Base-by-base conservation (phyloP, 2,113 vertebrate genomes). In the Microcebus murinus region DNA sequence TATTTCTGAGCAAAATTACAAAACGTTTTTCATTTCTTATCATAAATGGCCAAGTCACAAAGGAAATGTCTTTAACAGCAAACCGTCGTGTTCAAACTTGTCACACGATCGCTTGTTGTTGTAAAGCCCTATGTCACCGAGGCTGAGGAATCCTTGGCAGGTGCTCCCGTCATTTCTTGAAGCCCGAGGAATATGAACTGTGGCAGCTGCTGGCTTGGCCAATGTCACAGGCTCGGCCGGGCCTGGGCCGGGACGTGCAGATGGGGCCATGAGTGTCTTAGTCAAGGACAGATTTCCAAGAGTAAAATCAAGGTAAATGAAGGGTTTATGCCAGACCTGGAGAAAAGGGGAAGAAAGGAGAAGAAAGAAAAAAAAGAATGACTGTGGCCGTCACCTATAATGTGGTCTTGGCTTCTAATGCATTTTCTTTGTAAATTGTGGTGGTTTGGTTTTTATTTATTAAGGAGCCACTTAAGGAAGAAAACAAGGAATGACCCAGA, bases 391-490 rank as follows among this genome's bases (percentile, higher is more conserved):
- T 27, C 14, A 20, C 45, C 81, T 68, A 14, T 10, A 4, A 21
- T n/a, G 65, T 8, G 42, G 68, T n/a, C 80, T 36, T 61, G 63
- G 52, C 55, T 94, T 87, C 39, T 4, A 61, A 17, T 17, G 15
- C 1, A 0, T 48, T 90, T 87, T 96, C 90, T 70, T 87, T 94
- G 94, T 87, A 92, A 68, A 52, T 34, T 39, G 52, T 4, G 4
- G 85, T 36, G 57, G 88, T 74, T 90, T 83, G 39, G 13, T 52
- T 91, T 91, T 95, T 94, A 77, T 95, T 97, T 89, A 90, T 73
- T 83, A 77, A 94, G 84, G 20, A 85, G 15, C 39, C 71, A 20
- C 65, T 81, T 81, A 91, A 96, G 95, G 92, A 70, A 29, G 71
- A 42, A 80, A 92, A 76, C 17, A 27, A 85, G 90, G 50, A 65